Conservation (phyloP, 1,140 invertebrate genomes). For the Aculops lycopersici region DNA sequence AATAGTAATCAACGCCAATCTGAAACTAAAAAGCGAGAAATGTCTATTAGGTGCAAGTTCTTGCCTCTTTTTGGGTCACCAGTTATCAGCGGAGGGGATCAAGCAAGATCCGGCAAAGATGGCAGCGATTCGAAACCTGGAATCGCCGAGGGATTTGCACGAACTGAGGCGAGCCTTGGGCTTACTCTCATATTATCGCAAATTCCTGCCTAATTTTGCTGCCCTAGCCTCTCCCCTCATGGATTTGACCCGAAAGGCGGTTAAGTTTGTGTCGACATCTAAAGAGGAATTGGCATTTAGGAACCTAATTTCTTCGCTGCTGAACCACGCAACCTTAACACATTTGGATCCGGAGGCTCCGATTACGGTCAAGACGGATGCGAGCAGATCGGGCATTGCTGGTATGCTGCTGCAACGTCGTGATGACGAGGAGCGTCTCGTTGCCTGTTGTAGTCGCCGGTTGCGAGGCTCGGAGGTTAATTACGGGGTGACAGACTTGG, state of each 20-base stretch:
- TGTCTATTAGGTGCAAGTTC: background rate
- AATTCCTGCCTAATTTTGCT: background rate
- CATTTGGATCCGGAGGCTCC: background rate
- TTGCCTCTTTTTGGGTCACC: background rate
- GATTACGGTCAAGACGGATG: background rate
- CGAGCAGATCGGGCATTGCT: constrained; percentile 5
- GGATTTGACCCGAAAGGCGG: background rate
- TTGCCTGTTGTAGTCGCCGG: constrained; percentile 1
- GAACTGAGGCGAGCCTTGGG: background rate
- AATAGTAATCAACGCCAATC: background rate
- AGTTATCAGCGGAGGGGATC: background rate
- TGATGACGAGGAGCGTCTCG: background rate
- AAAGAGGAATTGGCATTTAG: background rate
- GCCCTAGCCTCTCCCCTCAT: background rate
- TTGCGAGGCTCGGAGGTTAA: background rate
- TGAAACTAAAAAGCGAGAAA: background rate
- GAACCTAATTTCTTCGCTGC: background rate
- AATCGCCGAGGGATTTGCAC: background rate
- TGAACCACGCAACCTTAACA: background rate
- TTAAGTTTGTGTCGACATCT: background rate
- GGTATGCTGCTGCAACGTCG: constrained; percentile 9
- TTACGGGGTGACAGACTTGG: constrained; percentile 9
- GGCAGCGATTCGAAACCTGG: background rate
- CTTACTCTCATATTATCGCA: background rate
- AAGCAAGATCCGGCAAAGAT: background rate